phyloP scores from a whole-genome alignment of 2,113 vertebrate genomes.

The Saccopteryx leptura region DNA sequence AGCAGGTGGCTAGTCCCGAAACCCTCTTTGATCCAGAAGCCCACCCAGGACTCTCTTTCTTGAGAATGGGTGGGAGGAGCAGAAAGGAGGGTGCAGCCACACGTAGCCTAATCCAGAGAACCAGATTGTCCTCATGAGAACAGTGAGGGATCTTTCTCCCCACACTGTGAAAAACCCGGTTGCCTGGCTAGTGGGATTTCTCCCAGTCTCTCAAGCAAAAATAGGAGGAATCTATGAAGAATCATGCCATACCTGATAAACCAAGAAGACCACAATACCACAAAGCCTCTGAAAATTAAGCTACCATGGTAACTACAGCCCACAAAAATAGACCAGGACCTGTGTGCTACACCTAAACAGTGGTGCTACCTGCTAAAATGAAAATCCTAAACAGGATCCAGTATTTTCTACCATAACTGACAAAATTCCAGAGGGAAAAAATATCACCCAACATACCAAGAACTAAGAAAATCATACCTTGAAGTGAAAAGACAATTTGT shows the following conservation, averaged over 20 bases:
- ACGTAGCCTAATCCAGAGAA: background rate
- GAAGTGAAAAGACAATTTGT: background rate
- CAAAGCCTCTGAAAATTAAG: background rate
- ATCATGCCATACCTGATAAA: background rate
- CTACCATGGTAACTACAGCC: background rate
- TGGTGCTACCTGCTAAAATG: background rate
- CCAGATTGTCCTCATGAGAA: background rate
- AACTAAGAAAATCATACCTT: background rate
- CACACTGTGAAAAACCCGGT: background rate
- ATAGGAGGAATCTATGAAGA: background rate
- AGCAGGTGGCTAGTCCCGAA: background rate
- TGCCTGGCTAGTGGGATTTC: background rate
- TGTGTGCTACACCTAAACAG: background rate
- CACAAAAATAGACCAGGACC: background rate
- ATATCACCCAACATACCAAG: background rate
- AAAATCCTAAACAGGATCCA: background rate
- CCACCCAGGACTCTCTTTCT: background rate
- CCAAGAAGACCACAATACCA: background rate
- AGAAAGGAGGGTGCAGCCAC: background rate
- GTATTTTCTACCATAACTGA: background rate
- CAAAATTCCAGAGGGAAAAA: background rate
- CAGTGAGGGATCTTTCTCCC: background rate
- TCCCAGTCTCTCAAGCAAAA: background rate
- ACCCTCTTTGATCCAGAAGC: background rate
- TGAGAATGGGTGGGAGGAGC: no score